These are phyloP conservation scores for Neomonachus schauinslandi DNA, from an alignment of 2,113 vertebrate genomes.

Conservation along the genomic window DNA sequence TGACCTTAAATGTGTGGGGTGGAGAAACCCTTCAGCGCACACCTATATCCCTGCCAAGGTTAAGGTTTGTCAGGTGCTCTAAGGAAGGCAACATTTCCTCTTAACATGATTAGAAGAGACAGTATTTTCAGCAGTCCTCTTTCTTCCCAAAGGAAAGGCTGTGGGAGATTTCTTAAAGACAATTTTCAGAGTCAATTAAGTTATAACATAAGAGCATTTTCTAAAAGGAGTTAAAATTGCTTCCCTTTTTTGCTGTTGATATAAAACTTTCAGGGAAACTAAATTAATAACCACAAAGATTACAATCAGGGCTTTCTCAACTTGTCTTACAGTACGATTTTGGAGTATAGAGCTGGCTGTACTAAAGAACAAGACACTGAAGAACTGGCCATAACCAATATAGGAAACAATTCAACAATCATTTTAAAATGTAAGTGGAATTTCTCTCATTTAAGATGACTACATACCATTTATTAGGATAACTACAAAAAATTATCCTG, in stretches of 20 bases:
- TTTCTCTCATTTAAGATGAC: constrained; percentile 49
- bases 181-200: neutral
- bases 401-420: neutral
- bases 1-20: neutral
- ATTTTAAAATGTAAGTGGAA: neutral
- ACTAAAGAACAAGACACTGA: neutral
- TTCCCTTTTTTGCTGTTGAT: neutral
- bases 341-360: neutral
- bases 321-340: neutral
- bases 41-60: neutral
- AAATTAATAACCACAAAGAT: constrained; percentile 61
- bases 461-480: neutral
- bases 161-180: neutral
- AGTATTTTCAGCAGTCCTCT: neutral
- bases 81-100: neutral
- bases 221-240: constrained; percentile 37
- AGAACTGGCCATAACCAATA: too few species aligned
- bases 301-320: neutral
- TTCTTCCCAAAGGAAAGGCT: neutral
- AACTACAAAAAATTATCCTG: neutral
- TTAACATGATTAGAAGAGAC: neutral
- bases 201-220: neutral
- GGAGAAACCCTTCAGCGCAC: neutral
- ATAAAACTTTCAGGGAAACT: neutral
- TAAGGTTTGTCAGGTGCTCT: neutral